Conservation (phyloP, 2,797 vertebrate genomes). For the Clarias pachynema region DNA sequence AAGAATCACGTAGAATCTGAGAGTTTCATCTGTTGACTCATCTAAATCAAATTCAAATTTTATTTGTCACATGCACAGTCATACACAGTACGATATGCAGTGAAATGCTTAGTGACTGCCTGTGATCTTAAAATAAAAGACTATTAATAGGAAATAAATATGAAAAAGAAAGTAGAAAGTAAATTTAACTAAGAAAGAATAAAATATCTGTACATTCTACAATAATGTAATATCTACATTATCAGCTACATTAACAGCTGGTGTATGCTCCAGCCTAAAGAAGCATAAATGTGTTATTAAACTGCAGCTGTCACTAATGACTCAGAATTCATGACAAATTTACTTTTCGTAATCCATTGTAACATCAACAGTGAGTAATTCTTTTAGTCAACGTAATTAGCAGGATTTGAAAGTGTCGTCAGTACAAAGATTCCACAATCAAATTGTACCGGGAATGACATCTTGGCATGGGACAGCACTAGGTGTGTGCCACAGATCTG, state of each 20-base stretch:
- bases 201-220: too few species aligned
- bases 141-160: too few species aligned
- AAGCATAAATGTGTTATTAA: not conserved
- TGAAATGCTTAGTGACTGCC: too few species aligned
- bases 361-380: not conserved
- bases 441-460: slow-evolving; percentile 2
- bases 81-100: too few species aligned
- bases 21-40: not conserved
- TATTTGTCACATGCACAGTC: too few species aligned
- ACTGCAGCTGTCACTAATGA: not conserved
- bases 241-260: not conserved
- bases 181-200: too few species aligned
- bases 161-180: too few species aligned
- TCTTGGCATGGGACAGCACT: not conserved
- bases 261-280: not conserved
- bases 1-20: not conserved
- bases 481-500: not conserved
- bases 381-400: not conserved
- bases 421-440: not conserved
- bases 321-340: not conserved
- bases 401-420: not conserved
- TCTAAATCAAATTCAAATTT: too few species aligned
- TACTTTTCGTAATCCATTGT: slow-evolving; percentile 3
- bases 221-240: not conserved
- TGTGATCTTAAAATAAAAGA: too few species aligned